Base-by-base conservation (phyloP, 35 echinoderm and acorn worm species). In the Patiria miniata region DNA sequence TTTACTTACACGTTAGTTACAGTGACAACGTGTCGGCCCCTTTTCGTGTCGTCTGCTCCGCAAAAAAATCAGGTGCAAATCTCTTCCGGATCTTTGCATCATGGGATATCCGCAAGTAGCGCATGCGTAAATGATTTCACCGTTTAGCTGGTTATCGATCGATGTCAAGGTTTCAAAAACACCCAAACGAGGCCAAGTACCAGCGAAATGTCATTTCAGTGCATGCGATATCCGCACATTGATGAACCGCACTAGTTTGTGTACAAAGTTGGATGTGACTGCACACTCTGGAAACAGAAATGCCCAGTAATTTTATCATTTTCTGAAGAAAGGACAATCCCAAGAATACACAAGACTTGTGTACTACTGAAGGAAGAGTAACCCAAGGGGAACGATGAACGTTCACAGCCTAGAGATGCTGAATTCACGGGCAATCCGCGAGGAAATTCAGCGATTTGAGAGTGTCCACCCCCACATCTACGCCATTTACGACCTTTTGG, bases 381-480 rank as follows among this genome's bases (percentile, higher is more conserved):
- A 14, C 26, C 26, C 29, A 6, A 73, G 34, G 51, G 88, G 51
- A 83, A 95, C 84, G 82, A 98, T 98, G 96, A 98, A 94, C 87
- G 83, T 89, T 55, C 92, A 98, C 51, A 94, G 91, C 79, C 84
- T 91, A 85, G 96, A 98, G 82, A 87, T 98, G 73, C 83, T 94
- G 36, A 98, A 98, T 94, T 94, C 96, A 23, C 84, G 92, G 57
- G 96, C 96, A 47, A 91, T 98, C 57, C 89, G 92, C 26, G 96
- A 98, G 59, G 96, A 98, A 94, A 98, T 98, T 33, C 96, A 98
- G 86, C 89, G 96, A 40, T 98, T 98, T 80, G 96, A 98, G 60
- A 94, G 92, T 68, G 96, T 98, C 51, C 96, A 98, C 87, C 96
- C 96, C 29, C 96, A 98, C 83, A 98, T 98, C 86, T 98, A 98